Conservation (phyloP, 2,888 invertebrate genomes). For the Epinotia brunnichana region DNA sequence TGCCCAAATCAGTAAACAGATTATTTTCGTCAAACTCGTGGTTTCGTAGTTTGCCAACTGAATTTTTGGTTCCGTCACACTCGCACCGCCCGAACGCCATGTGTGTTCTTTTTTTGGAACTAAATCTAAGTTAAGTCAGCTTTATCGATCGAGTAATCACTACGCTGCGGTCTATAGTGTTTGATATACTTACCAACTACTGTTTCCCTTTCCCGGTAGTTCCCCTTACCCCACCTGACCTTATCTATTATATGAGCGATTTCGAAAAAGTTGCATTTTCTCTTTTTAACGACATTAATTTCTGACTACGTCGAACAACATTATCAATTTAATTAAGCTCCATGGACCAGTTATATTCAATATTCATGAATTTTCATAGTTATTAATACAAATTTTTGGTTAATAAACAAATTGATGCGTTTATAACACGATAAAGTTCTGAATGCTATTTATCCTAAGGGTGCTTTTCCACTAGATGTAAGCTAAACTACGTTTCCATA, state of each 20-base stretch:
- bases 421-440: no score
- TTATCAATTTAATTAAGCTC: neutral
- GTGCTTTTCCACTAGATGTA: no score
- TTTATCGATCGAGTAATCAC: constrained; percentile 2
- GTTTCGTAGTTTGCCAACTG: neutral
- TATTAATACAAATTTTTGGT: neutral
- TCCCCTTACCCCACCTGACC: no score
- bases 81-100: neutral
- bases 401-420: neutral
- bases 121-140: neutral
- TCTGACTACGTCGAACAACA: neutral
- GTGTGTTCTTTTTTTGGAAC: neutral
- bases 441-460: no score
- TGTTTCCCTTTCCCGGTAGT: no score
- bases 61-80: neutral
- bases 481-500: no score
- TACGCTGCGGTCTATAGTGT: neutral
- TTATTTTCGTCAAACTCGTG: neutral
- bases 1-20: no score
- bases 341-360: neutral
- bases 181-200: no score
- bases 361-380: neutral
- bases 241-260: neutral
- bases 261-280: neutral
- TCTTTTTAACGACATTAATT: neutral